Conservation (phyloP, 2,113 vertebrate species). For the Phylloscopus whistleri region DNA sequence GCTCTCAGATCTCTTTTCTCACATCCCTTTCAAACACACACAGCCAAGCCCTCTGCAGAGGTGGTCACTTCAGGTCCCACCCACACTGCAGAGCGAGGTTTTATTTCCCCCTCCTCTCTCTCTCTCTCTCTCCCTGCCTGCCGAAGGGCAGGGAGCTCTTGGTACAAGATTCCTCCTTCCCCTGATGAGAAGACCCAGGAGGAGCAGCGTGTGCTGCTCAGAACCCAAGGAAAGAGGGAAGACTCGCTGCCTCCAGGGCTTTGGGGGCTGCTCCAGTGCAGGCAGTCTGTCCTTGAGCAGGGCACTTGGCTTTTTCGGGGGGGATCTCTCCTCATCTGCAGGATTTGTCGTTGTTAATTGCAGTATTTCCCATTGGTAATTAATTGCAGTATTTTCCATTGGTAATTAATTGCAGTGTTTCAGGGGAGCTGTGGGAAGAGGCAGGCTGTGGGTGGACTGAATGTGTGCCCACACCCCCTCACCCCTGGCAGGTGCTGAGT, state of each 20-base stretch:
- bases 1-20: background rate
- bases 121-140: background rate
- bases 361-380: too few relatives aligned
- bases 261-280: background rate
- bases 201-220: accelerated
- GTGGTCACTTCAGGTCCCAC: background rate
- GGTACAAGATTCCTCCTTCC: background rate
- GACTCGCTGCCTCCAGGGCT: background rate
- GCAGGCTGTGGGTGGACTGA: too few relatives aligned
- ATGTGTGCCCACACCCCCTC: background rate
- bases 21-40: background rate
- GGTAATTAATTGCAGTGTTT: too few relatives aligned
- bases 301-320: background rate
- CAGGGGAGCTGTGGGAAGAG: background rate
- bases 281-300: background rate
- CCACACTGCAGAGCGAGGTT: background rate
- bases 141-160: background rate
- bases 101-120: background rate
- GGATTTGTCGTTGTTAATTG: background rate
- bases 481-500: background rate
- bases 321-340: background rate
- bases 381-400: too few relatives aligned
- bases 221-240: background rate
- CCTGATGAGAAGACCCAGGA: background rate
- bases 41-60: background rate